A percentile compares a stretch with the other conserved stretches of the same genome.
These are phyloP conservation scores for Drosophila leontia DNA, from an alignment of 1,140 invertebrate species.

Conservation along the genomic window DNA sequence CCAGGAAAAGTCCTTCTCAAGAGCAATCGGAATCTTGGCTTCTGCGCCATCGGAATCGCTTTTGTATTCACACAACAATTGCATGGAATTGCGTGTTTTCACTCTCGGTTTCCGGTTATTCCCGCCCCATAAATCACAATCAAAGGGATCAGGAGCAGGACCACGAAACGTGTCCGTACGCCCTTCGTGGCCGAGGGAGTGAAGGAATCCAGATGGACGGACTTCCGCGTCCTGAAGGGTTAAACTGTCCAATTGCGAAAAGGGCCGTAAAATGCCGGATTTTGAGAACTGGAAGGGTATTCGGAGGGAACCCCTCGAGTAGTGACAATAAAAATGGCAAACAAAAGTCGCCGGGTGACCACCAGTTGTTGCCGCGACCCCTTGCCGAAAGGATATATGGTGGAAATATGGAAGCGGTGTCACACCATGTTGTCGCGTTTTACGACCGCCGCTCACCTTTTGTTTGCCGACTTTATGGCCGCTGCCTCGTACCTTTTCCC, in stretches of 20 bases:
- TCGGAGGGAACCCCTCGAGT: constrained; percentile 62
- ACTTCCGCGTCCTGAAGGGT: constrained; percentile 65
- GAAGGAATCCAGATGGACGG: constrained; percentile 64
- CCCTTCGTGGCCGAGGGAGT: constrained; percentile 28
- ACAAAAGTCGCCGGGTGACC: constrained; percentile 65
- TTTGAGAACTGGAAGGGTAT: constrained; percentile 42
- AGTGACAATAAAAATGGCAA: constrained; percentile 79
- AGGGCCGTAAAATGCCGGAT: constrained; percentile 74
- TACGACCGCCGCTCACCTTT: constrained; percentile 74
- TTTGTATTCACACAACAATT: constrained; percentile 19
- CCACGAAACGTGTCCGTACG: constrained; percentile 56
- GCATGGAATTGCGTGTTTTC: constrained; percentile 27
- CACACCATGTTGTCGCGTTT: constrained; percentile 83
- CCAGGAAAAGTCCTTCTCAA: background rate
- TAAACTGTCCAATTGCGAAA: constrained; percentile 78
- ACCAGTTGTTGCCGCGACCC: constrained; percentile 46
- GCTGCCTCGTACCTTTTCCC: constrained; percentile 28
- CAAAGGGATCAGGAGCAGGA: constrained; percentile 38
- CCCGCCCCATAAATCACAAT: constrained; percentile 74
- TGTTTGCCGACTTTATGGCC: constrained; percentile 73
- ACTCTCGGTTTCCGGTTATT: constrained; percentile 65
- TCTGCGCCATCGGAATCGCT: constrained; percentile 1
- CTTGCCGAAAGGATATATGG: constrained; percentile 46
- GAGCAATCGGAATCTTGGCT: constrained; percentile 1
- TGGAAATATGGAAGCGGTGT: constrained; percentile 76